Base-by-base conservation (phyloP, 2,797 vertebrate species). In the Spinus pinus region DNA sequence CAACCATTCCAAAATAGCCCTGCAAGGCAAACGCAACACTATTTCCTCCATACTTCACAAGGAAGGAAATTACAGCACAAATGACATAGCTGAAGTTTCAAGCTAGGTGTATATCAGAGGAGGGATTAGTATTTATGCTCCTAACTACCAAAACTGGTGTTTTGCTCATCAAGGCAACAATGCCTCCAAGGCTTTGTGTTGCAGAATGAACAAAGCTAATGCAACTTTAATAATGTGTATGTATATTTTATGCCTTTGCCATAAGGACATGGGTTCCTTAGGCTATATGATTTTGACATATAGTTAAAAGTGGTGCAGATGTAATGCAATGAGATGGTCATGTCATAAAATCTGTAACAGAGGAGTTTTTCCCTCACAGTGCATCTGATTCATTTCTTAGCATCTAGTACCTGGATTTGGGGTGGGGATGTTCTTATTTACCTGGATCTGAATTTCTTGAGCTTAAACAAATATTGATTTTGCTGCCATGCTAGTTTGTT, bases 221-320 rank as follows among this genome's bases (percentile, higher is more conserved):
- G 79, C 69, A 96, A 94, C 70, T 97, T 97, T 94, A 90, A 95
- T 95, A 93, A 79, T 5, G 24, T 66, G 30, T 72, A 95, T 95
- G 66, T 66, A 94, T 96, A 96, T 95, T 97, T 96, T 88, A 95
- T 95, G 58, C 44, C 66, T 93, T 77, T 1, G 7, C 62, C 82
- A 86, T 95, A 86, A 96, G 85, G 89, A 90, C 70, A 57, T 12
- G 41, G 17, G 70, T 39, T 96, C 85, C 85, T 95, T 64, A 60
- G 93, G 94, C 95, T 86, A 42, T 64, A 72, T 60, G 85, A 70
- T 91, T 95, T 93, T 86, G 75, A 95, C 22, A 14, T 64, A 67
- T 28, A 53, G 31, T 44, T 15, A 21, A 49, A 73, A 79, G 82
- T 2, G 1, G 33, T 66, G 51, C 41, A 72, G 72, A 60, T 46